These are phyloP conservation scores for Hippopotamyrus pictus DNA, from an alignment of 2,797 vertebrate genomes.

Conservation along the genomic window DNA sequence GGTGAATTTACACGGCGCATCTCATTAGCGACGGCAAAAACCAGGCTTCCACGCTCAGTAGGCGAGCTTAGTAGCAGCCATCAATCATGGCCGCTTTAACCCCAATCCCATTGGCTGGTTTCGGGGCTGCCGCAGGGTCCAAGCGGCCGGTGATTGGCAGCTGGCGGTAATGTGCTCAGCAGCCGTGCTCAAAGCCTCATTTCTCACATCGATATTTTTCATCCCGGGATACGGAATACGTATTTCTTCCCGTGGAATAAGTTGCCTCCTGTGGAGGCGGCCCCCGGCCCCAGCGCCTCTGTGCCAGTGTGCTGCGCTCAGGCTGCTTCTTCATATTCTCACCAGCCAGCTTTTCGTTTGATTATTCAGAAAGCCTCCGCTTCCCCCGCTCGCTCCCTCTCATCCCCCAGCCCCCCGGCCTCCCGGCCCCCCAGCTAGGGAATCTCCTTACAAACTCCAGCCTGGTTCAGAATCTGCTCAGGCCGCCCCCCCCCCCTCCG, in stretches of 20 bases:
- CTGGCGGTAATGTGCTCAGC: not conserved
- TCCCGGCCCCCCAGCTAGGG: not conserved
- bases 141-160: not conserved
- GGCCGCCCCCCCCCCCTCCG: not conserved
- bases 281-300: not conserved
- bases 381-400: not conserved
- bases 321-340: not conserved
- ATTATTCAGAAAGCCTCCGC: not conserved
- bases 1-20: not conserved
- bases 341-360: not conserved
- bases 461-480: not conserved
- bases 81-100: not conserved
- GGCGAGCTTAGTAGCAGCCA: not conserved
- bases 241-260: not conserved
- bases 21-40: not conserved
- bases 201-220: conserved; percentile 1
- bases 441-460: not conserved
- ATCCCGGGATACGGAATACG: not conserved
- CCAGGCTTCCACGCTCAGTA: not conserved
- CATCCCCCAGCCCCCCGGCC: not conserved
- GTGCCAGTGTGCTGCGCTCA: not conserved
- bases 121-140: not conserved
- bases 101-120: not conserved
- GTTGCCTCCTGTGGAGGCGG: not conserved
- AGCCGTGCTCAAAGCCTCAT: not conserved